Evolutionary conservation across 2,888 invertebrate genomes (phyloP).

Genomic region (Ischnura elegans): DNA sequence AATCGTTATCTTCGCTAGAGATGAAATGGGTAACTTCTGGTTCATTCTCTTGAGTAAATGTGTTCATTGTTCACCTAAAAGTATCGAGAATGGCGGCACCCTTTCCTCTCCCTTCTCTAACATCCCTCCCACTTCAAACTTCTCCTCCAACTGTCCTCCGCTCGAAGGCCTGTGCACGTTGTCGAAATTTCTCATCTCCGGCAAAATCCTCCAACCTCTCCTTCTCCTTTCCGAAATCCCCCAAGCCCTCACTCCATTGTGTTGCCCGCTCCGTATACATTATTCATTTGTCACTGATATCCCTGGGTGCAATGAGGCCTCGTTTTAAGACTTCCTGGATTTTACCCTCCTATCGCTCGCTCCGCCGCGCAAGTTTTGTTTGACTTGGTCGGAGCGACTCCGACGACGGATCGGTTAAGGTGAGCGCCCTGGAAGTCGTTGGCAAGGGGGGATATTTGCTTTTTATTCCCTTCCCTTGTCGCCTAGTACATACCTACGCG

Average conservation of each 20-base stretch:
- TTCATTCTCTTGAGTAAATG: too few relatives aligned
- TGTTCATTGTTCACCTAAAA: too few relatives aligned
- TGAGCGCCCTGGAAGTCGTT: neutral
- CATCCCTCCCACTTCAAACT: neutral
- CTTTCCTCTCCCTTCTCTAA: neutral
- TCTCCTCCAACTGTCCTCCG: neutral
- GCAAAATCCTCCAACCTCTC: neutral
- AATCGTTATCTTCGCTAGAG: too few relatives aligned
- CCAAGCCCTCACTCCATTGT: neutral
- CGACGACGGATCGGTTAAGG: neutral
- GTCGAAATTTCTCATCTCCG: neutral
- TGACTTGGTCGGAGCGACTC: neutral
- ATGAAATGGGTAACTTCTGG: too few relatives aligned
- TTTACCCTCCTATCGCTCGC: neutral
- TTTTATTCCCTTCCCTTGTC: neutral
- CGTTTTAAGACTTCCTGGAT: slow-evolving; percentile 32
- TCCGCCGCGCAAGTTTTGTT: neutral
- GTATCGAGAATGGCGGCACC: too few relatives aligned
- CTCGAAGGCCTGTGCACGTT: neutral
- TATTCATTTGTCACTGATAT: slow-evolving; percentile 35
- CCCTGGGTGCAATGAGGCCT: slow-evolving; percentile 35
- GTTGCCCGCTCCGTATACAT: slow-evolving; percentile 17
- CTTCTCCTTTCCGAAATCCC: neutral
- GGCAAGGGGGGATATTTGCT: neutral
- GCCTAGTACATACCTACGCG: neutral